Evolutionary conservation across 2,113 vertebrate genomes (phyloP), one percentile per base, ranked within the genome.

Genomic region (Burhinus oedicnemus): DNA sequence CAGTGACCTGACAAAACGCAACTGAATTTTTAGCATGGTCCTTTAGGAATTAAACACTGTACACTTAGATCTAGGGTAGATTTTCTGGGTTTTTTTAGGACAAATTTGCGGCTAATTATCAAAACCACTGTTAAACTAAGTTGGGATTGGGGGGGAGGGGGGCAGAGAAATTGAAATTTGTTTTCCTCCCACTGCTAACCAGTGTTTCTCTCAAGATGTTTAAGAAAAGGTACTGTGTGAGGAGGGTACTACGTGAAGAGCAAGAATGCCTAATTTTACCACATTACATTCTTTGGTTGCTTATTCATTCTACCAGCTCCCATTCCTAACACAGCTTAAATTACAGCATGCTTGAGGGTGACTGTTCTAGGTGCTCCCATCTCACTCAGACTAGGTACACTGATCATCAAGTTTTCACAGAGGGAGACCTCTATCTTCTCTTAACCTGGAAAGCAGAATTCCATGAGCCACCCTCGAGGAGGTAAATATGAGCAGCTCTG

Each of bases 61-160:
- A 78, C 29, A 40, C 27, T 70, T 61, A 30, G 15, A 62, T 36
- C 23, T 34, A 90, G 30, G 27, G 60, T 1, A 80, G 44, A 44
- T 44, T 6, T 15, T 44, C n/a, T n/a, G n/a, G 42, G 42, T 27
- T 8, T 55, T 78, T 90, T 83, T 65, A 85, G 57, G 44, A 11
- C 49, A n/a, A 69, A 55, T 26, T n/a, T n/a, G 18, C 58, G 44
- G 70, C 71, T 85, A 87, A 54, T 61, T 76, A 40, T 7, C 61
- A 52, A 61, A 82, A 38, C 7, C 11, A 29, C n/a, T 51, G 20
- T 70, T 89, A 54, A 86, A 84, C 13, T 32, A 74, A 34, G 4
- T 30, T 1, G 34, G 18, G 6, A 3, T n/a, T n/a, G n/a, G n/a
- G n/a, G n/a, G n/a, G n/a, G n/a, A n/a, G 18, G 15, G 7, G 9